Conservation (phyloP, 2,888 invertebrate species). For the Didymodactylos carnosus region DNA sequence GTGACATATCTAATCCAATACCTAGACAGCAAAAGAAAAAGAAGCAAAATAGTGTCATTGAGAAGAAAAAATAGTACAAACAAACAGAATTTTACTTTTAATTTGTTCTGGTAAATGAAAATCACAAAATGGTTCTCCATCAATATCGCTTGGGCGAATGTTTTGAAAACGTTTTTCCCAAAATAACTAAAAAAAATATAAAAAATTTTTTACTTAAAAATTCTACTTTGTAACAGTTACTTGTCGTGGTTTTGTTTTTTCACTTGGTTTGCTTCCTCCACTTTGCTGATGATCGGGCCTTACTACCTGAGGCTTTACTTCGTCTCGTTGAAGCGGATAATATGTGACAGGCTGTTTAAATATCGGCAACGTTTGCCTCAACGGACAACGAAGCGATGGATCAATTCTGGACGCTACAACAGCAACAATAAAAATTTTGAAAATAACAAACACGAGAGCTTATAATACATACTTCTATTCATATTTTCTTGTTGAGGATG, state of each 20-base stretch:
- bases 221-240: constrained; percentile 31
- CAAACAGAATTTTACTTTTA: constrained; percentile 25
- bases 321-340: not conserved
- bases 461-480: not conserved
- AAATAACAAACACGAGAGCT: not conserved
- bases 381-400: constrained; percentile 72
- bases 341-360: constrained; percentile 88
- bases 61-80: not conserved
- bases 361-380: constrained; percentile 87
- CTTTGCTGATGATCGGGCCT: not conserved
- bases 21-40: not conserved
- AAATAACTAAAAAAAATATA: constrained; percentile 35
- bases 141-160: constrained; percentile 59
- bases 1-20: constrained; percentile 1
- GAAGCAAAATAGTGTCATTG: not conserved
- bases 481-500: too few species aligned
- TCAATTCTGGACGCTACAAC: constrained; percentile 37
- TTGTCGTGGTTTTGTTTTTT: constrained; percentile 58
- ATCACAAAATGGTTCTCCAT: constrained; percentile 49
- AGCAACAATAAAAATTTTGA: not conserved
- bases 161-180: constrained; percentile 48
- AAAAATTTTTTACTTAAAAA: not conserved
- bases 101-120: constrained; percentile 57
- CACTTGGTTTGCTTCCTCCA: constrained; percentile 39
- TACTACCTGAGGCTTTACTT: not conserved